Evolutionary conservation across 2,113 vertebrate genomes (phyloP), one percentile per base, ranked within the genome.

Genomic region (Pseudorasbora parva): DNA sequence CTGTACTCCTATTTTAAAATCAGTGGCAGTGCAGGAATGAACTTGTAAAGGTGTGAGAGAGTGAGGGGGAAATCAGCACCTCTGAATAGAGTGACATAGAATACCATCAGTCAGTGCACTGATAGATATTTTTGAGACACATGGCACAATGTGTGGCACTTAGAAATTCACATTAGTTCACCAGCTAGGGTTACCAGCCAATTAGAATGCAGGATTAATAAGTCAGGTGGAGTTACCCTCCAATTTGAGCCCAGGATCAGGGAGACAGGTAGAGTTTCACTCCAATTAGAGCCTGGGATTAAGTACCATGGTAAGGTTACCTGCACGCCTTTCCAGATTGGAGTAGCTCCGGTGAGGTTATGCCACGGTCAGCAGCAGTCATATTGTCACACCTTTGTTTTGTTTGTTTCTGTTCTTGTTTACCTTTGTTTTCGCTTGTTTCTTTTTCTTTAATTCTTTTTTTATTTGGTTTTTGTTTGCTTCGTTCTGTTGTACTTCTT

Each of bases 241-340:
- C 83, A 87, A 73, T 89, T 83, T 87, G 86, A 78, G 23, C 64
- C 72, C 81, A 41, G 89, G 88, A 92, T 91, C 92, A 88, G 66
- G 69, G 60, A 1, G 14, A 85, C 75, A 84, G 86, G 10, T 92
- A 85, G 56, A 30, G 87, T 94, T 92, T 82, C 92, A 88, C 68
- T 82, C 85, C 87, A 92, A 90, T 93, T 89, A 90, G 81, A 76
- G 37, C 43, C 12, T 76, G 78, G 92, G 92, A 92, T 94, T 92
- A 93, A 88, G 77, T 73, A 82, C 78, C 51, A 87, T 89, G 90
- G 92, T 92, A 89, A 86, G 86, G 89, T 91, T 89, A 89, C 89
- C 88, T 87, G 81, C 87, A 77, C 84, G 88, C 87, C 87, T 88
- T 89, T 89, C 64, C 69, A 82, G 72, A 66, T 87, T 85, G 85